phyloP scores from a whole-genome alignment of 2,797 vertebrate genomes.

The Podargus strigoides region DNA sequence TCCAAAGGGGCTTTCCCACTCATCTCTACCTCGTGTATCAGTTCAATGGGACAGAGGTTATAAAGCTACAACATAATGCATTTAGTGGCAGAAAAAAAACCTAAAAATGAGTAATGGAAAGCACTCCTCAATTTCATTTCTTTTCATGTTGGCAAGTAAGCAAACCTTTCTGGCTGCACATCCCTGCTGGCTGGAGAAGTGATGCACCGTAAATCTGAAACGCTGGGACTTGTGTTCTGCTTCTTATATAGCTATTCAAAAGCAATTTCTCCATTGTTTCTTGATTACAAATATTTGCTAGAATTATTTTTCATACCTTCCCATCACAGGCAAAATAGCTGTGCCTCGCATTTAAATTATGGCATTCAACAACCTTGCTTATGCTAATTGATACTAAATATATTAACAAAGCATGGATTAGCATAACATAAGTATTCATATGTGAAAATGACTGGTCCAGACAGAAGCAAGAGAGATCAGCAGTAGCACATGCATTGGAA shows the following conservation, averaged over 20 bases:
- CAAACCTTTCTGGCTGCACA: neutral
- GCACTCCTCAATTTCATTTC: neutral
- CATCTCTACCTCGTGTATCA: neutral
- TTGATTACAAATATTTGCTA: neutral
- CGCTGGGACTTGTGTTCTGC: fast-evolving
- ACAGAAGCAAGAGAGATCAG: neutral
- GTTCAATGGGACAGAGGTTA: neutral
- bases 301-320: neutral
- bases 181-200: neutral
- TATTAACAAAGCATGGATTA: conserved; percentile 21
- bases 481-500: neutral
- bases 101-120: neutral
- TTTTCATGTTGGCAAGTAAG: neutral
- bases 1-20: neutral
- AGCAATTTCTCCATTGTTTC: neutral
- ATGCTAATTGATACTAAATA: conserved; percentile 26
- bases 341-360: neutral
- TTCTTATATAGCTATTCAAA: neutral
- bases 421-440: conserved; percentile 1
- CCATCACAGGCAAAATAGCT: neutral
- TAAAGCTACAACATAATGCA: neutral
- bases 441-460: neutral
- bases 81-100: neutral
- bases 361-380: neutral
- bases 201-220: neutral